Evolutionary conservation across 2,888 invertebrate genomes (phyloP).

Genomic region (Drosophila gaucha): DNA sequence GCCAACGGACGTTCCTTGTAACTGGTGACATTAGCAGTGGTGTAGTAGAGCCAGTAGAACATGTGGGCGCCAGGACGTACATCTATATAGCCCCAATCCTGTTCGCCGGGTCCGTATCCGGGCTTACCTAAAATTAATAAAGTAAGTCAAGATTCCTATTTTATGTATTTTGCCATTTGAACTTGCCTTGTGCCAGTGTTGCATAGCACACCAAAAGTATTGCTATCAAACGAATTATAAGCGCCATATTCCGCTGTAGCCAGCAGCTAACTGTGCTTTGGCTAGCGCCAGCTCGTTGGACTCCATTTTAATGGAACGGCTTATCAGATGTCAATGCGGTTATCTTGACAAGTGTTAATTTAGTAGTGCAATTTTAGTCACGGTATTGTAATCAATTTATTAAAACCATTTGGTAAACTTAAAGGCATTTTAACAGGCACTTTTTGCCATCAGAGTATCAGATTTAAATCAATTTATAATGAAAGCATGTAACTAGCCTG

Average conservation of each 20-base stretch:
- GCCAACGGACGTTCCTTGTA: constrained; percentile 89
- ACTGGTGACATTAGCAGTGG: constrained; percentile 87
- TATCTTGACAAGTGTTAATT: constrained; percentile 12
- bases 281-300: background rate
- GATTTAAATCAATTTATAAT: too few species aligned
- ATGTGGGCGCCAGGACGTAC: constrained; percentile 91
- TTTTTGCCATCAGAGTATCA: too few species aligned
- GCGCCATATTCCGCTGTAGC: constrained; percentile 30
- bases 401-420: too few species aligned
- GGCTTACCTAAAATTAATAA: constrained; percentile 77
- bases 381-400: too few species aligned
- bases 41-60: constrained; percentile 95
- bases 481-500: too few species aligned
- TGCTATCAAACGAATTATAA: constrained; percentile 13
- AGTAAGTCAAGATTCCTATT: background rate
- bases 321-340: constrained; percentile 33
- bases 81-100: constrained; percentile 90
- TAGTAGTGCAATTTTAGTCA: background rate
- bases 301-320: constrained; percentile 46
- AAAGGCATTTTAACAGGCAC: too few species aligned
- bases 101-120: constrained; percentile 88
- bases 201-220: constrained; percentile 42
- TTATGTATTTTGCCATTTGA: background rate
- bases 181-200: constrained; percentile 37
- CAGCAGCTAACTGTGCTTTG: constrained; percentile 16